Evolutionary conservation across 1,140 invertebrate genomes (phyloP), one percentile per base, ranked within the genome.

Genomic region (Daktulosphaira vitifoliae): DNA sequence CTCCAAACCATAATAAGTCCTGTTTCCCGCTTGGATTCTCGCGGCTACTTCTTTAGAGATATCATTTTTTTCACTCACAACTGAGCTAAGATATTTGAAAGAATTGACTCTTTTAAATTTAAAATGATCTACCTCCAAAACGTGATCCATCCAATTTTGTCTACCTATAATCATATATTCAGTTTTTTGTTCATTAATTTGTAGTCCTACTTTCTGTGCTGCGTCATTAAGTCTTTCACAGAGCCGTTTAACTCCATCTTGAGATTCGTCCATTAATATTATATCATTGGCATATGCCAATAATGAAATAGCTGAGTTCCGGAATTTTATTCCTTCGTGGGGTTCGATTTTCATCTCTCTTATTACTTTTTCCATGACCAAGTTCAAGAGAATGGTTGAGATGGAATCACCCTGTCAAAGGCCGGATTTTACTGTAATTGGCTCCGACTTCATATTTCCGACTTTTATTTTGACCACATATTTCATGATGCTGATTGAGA

Each of bases 231-330:
- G 29, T 20, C 18, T 68, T 1, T 26, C 52, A n/a, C 67, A 39
- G 39, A 69, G 68, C 22, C 67, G 53, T 16, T 11, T 22, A 5
- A 71, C 0, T 22, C 64, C 70, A 20, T 67, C 67, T 48, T 70
- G 26, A 7, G 65, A 48, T 26, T 62, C 38, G 1, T 68, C 67
- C 18, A 71, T 11, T n/a, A 71, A 20, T 0, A 65, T 62, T 20
- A 70, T 46, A 26, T 70, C 67, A 42, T 69, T 64, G 1, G 66
- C 67, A 48, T 70, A 69, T 23, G 66, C 68, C 20, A 70, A 16
- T 46, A 49, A 49, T 65, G 64, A 62, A 16, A 71, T 52, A 44
- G 65, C 65, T 1, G 23, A 39, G 2, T 23, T 29, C 20, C 50
- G 52, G 48, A 69, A 39, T 38, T 38, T 68, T 20, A 67, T 38